Base-by-base conservation (phyloP, 2,888 invertebrate genomes). In the Ctenicera cuprea region DNA sequence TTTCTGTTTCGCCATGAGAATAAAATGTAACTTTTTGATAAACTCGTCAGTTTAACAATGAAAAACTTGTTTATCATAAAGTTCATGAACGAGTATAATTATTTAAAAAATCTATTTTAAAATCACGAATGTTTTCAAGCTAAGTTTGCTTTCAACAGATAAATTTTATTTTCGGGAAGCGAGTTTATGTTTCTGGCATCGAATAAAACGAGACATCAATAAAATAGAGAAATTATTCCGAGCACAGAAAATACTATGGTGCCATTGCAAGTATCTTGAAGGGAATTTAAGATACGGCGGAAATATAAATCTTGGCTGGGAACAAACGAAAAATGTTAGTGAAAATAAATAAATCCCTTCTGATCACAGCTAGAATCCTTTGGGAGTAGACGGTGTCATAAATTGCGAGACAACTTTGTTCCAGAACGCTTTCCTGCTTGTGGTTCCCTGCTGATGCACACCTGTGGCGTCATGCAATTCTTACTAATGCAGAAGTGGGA, bases 301-400 rank as follows among this genome's bases (percentile, higher is more conserved):
- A 76, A 50, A 70, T 64, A 78, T 79, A 81, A 80, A 81, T 80
- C 78, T 77, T 61, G 33, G 45, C 50, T 45, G 64, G 67, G 70
- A 75, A 72, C 75, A 75, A 80, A 79, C 77, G 79, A 79, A 78
- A 77, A 77, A 79, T 76, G 75, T 68, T 74, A 76, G 77, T 71
- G 77, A 79, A 79, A 81, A 80, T 80, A 80, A 80, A 80, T 81
- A 80, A 79, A 80, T 79, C 77, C 77, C 76, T 61, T 73, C 75
- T 80, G 80, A 80, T 79, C 79, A 78, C 75, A 76, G 73, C 74
- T 59, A 69, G 65, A 61, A 73, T 79, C 80, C 78, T 77, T 38
- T 30, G 78, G 77, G 80, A 80, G 71, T 69, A 74, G 76, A 71
- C 72, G 61, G 70, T 72, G 77, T 79, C 79, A 80, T 80, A 80